These are phyloP conservation scores for Girardia tigrina DNA, from an alignment of 2,888 invertebrate species.

Conservation along the genomic window DNA sequence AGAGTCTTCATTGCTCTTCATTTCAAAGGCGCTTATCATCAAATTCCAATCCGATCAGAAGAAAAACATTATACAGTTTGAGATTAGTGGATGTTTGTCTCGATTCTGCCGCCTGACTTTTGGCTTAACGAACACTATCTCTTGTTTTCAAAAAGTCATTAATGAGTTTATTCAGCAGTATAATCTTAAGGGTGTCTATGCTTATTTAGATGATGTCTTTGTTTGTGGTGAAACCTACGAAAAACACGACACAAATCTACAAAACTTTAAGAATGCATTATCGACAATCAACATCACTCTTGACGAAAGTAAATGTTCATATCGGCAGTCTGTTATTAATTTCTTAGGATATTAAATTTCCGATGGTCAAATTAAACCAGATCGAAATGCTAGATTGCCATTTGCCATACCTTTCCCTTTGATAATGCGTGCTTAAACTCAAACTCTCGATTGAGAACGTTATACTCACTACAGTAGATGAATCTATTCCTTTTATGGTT, in stretches of 20 bases:
- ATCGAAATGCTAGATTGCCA: too few relatives aligned
- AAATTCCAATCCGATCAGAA: conserved; percentile 28
- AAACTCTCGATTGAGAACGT: too few relatives aligned
- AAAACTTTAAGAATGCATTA: conserved; percentile 1
- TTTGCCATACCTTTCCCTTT: too few relatives aligned
- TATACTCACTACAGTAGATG: too few relatives aligned
- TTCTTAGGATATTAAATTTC: conserved; percentile 18
- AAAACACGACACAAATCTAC: conserved; percentile 29
- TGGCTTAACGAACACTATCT: conserved; percentile 29
- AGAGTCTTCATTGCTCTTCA: conserved; percentile 16
- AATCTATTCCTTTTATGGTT: conserved; percentile 8
- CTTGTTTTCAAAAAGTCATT: conserved; percentile 29
- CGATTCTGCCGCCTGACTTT: conserved; percentile 29
- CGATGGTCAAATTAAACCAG: not conserved
- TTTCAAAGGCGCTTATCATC: conserved; percentile 29
- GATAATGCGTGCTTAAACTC: too few relatives aligned
- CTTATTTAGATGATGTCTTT: conserved; percentile 26
- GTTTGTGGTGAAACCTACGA: conserved; percentile 25
- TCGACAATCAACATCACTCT: conserved; percentile 10
- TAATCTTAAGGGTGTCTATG: conserved; percentile 29
- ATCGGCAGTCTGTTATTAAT: not conserved
- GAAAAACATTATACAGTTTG: conserved; percentile 31
- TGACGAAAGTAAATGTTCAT: conserved; percentile 5
- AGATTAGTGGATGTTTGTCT: conserved; percentile 24
- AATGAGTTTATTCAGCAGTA: not conserved